Evolutionary conservation across 2,113 vertebrate genomes (phyloP).

Genomic region (Corythornis cristatus): DNA sequence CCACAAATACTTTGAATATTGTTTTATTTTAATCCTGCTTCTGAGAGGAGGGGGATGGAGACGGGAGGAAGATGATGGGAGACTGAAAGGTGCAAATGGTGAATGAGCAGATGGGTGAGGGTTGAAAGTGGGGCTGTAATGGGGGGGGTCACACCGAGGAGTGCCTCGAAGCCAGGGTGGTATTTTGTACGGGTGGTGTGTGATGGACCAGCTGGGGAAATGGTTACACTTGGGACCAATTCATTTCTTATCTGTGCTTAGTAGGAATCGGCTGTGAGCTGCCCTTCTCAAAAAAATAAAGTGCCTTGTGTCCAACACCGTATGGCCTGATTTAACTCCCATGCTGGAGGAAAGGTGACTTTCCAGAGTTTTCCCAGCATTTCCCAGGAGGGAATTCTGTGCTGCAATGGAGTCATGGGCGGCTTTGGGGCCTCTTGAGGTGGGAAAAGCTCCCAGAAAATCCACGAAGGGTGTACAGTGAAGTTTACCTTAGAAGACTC

Average conservation of each 20-base stretch:
- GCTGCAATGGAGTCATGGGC: accelerated
- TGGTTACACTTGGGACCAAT: not conserved
- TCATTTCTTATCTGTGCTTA: not conserved
- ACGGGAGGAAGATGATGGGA: not conserved
- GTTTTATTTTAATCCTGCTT: no score
- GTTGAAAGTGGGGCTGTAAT: not conserved
- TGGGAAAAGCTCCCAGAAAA: not conserved
- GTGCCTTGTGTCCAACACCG: not conserved
- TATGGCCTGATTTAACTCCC: not conserved
- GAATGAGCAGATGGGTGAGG: accelerated
- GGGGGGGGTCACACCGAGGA: accelerated
- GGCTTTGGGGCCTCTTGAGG: not conserved
- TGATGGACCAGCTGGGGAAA: not conserved
- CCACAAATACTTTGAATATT: no score
- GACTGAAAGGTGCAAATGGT: not conserved
- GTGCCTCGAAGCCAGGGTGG: accelerated
- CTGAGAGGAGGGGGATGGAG: not conserved
- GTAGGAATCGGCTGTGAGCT: not conserved
- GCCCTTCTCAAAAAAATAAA: not conserved
- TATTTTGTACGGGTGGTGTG: not conserved
- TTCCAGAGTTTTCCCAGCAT: not conserved
- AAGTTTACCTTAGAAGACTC: not conserved
- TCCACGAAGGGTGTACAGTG: not conserved
- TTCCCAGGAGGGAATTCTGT: not conserved
- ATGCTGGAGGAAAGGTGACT: not conserved